Evolutionary conservation across 2,888 invertebrate genomes (phyloP).

Genomic region (Leptinotarsa rubiginosa): DNA sequence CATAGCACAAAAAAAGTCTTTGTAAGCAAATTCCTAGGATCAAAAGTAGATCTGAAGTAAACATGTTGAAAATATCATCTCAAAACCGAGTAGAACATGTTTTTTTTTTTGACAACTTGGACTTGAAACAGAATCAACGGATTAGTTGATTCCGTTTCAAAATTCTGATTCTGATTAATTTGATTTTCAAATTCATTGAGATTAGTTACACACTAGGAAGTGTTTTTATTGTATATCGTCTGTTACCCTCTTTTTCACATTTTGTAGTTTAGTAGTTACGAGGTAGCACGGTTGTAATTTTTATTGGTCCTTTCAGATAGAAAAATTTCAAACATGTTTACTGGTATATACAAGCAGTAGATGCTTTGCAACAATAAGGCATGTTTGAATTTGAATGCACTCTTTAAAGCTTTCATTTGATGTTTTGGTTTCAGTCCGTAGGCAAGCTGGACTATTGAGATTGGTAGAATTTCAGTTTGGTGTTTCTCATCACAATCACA

Average conservation of each 20-base stretch:
- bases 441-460: constrained; percentile 7
- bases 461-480: no score
- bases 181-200: no score
- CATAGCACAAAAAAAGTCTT: no score
- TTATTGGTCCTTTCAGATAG: neutral
- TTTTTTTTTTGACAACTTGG: neutral
- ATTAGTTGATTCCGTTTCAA: no score
- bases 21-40: no score
- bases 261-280: neutral
- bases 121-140: no score
- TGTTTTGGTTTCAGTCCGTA: constrained; percentile 13
- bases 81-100: no score
- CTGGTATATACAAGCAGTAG: neutral
- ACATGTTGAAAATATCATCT: no score
- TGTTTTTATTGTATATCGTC: neutral
- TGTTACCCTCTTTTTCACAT: neutral
- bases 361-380: no score
- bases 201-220: neutral
- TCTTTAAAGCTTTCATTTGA: neutral
- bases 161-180: no score
- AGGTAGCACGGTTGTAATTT: neutral
- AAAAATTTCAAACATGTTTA: neutral
- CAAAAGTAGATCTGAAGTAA: no score
- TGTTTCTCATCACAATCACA: no score
- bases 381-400: constrained; percentile 4